Evolutionary conservation across 1,140 invertebrate species (phyloP).

Genomic region (Cyrtorhinus lividipennis): DNA sequence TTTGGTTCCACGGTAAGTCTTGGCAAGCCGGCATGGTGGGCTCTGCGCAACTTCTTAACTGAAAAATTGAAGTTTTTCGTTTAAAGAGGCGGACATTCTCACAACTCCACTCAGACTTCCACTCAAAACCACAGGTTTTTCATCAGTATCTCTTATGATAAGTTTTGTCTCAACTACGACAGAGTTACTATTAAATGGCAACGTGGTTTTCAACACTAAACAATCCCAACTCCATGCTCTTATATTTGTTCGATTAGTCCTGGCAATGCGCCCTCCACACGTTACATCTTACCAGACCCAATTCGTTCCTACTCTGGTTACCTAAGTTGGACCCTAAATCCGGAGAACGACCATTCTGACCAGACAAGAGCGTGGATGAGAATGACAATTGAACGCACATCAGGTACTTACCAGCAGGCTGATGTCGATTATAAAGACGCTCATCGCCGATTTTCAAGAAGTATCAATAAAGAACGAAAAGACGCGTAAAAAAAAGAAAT

Average conservation of each 20-base stretch:
- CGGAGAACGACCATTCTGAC: not conserved
- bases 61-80: not conserved
- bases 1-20: conserved; percentile 15
- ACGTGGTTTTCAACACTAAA: not conserved
- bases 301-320: not conserved
- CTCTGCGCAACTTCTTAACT: not conserved
- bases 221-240: not conserved
- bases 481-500: too few species aligned
- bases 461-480: not conserved
- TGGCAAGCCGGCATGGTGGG: conserved; percentile 4
- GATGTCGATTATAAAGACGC: not conserved
- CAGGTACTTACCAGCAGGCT: not conserved
- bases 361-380: not conserved
- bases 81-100: too few species aligned
- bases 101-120: too few species aligned
- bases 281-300: too few species aligned
- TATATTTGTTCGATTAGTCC: not conserved
- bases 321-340: not conserved
- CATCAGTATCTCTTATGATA: too few species aligned
- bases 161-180: not conserved
- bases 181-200: not conserved
- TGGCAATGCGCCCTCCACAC: too few species aligned
- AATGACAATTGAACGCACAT: not conserved
- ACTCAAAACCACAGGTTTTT: too few species aligned
- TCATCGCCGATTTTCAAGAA: not conserved